Evolutionary conservation across 2,888 invertebrate genomes (phyloP).

Genomic region (Cheilosia pagana): DNA sequence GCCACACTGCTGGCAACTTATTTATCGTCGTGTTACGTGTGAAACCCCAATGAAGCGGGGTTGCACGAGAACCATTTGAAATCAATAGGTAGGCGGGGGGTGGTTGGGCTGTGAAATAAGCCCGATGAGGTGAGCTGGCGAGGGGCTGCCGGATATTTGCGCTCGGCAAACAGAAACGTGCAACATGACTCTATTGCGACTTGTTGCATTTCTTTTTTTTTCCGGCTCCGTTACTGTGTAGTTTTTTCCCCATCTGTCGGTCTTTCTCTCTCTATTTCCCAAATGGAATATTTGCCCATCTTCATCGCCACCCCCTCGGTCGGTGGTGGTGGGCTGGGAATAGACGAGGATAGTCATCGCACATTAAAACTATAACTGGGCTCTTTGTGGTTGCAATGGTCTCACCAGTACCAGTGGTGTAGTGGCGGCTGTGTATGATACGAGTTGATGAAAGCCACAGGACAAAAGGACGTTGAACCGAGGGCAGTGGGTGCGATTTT

Average conservation of each 20-base stretch:
- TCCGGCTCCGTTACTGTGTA: slow-evolving; percentile 37
- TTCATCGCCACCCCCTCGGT: neutral
- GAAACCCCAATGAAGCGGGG: slow-evolving; percentile 50
- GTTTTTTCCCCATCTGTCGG: slow-evolving; percentile 18
- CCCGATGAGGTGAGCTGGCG: slow-evolving; percentile 1
- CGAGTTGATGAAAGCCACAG: slow-evolving; percentile 70
- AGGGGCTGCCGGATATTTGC: slow-evolving; percentile 50
- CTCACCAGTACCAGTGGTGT: slow-evolving; percentile 46
- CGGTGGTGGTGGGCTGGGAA: too few relatives aligned
- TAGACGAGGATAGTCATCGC: slow-evolving; percentile 47
- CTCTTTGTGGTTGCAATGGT: slow-evolving; percentile 62
- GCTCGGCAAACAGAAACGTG: slow-evolving; percentile 65
- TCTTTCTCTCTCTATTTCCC: slow-evolving; percentile 32
- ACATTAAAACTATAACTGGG: slow-evolving; percentile 64
- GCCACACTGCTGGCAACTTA: slow-evolving; percentile 34
- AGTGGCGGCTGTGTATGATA: slow-evolving; percentile 58
- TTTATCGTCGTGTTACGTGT: slow-evolving; percentile 51
- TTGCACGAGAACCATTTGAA: slow-evolving; percentile 19
- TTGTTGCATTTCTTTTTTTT: slow-evolving; percentile 70
- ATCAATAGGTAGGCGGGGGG: slow-evolving; percentile 24
- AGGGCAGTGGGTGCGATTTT: neutral
- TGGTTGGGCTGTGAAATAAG: slow-evolving; percentile 1
- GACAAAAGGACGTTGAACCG: slow-evolving; percentile 67
- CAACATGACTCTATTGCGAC: slow-evolving; percentile 67
- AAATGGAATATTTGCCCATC: slow-evolving; percentile 35